Evolutionary conservation across 2,797 vertebrate species (phyloP), one percentile per base, ranked within the genome.

Genomic region (Clarias laeviceps): DNA sequence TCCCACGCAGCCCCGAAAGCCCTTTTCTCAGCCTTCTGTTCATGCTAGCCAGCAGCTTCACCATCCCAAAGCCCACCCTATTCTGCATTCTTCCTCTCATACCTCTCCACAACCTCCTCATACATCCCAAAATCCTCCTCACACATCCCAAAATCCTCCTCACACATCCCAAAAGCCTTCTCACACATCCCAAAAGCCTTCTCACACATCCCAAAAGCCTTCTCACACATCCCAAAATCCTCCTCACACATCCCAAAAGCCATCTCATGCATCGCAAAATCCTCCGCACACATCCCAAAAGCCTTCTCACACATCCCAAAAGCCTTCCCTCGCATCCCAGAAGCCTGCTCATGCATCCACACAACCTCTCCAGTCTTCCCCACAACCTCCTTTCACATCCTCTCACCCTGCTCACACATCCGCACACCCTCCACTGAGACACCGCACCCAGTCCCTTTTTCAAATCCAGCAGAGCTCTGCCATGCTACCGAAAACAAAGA

Each of bases 371-470:
- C 91, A 93, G 15, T 83, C 91, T 1, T 93, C 93, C 84, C 90
- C 93, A 83, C 91, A 93, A 0, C 93, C 86, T 45, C 34, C 77
- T 45, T 57, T 40, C 6, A 64, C 34, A 79, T 64, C 77, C 11
- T 68, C 79, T 34, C 64, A 77, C 29, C 77, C 94, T 93, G 88
- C 93, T 94, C 90, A 94, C 93, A 72, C 94, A 94, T 89, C 94
- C 62, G 12, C 77, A 83, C 57, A 86, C 40, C 73, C 86, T 62
- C 94, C 93, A 89, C 93, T 94, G 89, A 93, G 93, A 70, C 94
- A 94, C 87, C 94, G 94, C 50, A 61, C 64, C 91, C 95, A 94
- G 40, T 93, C 94, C 90, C 93, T 93, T 89, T 94, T 94, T 90
- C 94, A 95, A 88, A 92, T 93, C 69, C 90, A 93, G 0, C 87